A percentile compares a stretch with the other conserved stretches of the same genome.
Conservation (phyloP, 2,113 vertebrate species). For the Ramphastos sulfuratus region DNA sequence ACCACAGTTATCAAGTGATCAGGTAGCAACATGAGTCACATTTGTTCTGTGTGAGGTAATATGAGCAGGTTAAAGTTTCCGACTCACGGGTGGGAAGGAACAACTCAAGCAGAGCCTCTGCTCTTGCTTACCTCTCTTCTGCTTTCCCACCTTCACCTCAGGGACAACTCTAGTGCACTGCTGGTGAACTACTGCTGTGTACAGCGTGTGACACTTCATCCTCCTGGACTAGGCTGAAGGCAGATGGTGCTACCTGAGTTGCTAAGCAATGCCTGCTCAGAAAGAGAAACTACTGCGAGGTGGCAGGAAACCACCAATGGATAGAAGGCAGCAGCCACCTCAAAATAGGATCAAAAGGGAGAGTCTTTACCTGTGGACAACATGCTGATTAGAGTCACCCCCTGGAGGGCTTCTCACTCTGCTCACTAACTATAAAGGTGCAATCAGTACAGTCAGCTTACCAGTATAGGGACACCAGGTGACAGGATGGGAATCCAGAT, state of each 20-base stretch:
- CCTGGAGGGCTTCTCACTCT: background rate
- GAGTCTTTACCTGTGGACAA: background rate
- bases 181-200: background rate
- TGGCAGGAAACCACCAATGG: background rate
- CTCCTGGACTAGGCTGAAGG: background rate
- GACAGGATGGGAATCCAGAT: rapidly evolving
- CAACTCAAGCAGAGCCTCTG: background rate
- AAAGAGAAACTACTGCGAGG: background rate
- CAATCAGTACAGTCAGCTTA: background rate
- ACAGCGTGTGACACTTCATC: background rate
- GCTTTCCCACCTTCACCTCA: background rate
- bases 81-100: background rate
- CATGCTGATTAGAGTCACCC: background rate
- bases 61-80: background rate
- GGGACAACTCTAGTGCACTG: background rate
- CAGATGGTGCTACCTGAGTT: background rate
- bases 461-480: background rate
- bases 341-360: background rate
- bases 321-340: background rate
- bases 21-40: background rate
- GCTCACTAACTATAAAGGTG: background rate
- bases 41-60: background rate
- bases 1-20: background rate
- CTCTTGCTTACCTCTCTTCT: background rate
- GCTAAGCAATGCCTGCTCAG: background rate